phyloP scores from a whole-genome alignment of 2,113 vertebrate genomes.

The Ptilorrhoa leucosticta region DNA sequence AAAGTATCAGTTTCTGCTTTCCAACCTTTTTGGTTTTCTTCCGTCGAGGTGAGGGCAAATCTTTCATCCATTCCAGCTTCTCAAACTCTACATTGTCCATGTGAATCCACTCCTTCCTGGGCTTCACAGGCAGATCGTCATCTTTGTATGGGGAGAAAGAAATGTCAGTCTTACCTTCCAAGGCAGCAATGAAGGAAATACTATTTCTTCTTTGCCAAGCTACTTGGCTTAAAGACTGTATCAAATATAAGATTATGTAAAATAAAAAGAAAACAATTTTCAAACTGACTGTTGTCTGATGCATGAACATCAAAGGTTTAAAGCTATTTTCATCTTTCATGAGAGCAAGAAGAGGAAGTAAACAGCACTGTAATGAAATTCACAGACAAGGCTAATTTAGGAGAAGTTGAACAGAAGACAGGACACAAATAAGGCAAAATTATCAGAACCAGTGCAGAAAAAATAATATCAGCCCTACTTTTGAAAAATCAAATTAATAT shows the following conservation, averaged over 20 bases:
- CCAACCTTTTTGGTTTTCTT: conserved; percentile 84
- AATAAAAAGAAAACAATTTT: background rate
- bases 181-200: background rate
- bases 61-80: conserved; percentile 92
- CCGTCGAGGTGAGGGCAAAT: conserved; percentile 79
- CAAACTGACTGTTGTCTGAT: background rate
- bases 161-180: background rate
- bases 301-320: conserved; percentile 36
- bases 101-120: conserved; percentile 89
- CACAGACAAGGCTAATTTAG: conserved; percentile 19
- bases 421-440: background rate
- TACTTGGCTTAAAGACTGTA: background rate
- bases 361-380: conserved; percentile 27
- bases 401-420: conserved; percentile 24
- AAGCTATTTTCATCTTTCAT: conserved; percentile 24
- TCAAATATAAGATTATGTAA: background rate
- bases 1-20: background rate
- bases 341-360: conserved; percentile 9
- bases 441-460: background rate
- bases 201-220: background rate
- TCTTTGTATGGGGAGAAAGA: background rate
- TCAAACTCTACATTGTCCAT: conserved; percentile 91
- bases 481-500: background rate
- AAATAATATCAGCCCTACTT: background rate
- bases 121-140: conserved; percentile 80